Conservation (phyloP, 2,113 vertebrate genomes). For the Psammodynastes pulverulentus region DNA sequence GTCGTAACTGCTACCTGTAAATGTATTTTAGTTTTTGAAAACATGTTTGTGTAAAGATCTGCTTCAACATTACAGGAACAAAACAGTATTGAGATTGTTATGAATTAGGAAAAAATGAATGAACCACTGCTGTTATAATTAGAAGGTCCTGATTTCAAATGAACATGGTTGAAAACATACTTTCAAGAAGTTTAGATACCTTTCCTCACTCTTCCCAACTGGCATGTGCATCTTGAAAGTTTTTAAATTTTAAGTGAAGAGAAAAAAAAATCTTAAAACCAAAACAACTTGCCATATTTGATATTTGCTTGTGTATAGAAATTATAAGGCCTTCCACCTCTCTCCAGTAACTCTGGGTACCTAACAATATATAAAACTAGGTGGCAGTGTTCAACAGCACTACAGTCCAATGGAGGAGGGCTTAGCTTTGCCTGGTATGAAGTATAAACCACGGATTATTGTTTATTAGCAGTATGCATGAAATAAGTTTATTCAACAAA, state of each 20-base stretch:
- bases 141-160: background rate
- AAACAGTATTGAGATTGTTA: background rate
- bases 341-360: background rate
- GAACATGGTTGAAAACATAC: background rate
- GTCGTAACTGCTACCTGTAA: background rate
- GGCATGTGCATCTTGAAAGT: background rate
- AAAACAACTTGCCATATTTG: background rate
- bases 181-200: conserved; percentile 3
- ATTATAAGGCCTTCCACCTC: background rate
- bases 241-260: background rate
- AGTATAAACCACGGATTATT: background rate
- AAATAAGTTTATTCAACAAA: background rate
- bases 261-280: background rate
- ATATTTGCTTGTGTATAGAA: background rate
- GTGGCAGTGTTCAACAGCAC: background rate
- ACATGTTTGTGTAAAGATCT: background rate
- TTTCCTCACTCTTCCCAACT: conserved; percentile 13
- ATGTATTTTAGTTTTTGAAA: background rate
- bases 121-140: background rate
- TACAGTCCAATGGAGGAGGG: background rate
- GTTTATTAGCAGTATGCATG: background rate
- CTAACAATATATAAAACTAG: background rate
- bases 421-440: background rate
- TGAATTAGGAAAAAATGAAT: background rate
- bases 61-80: background rate